phyloP scores from a whole-genome alignment of 2,888 invertebrate species.

The Chymomyza amoena region DNA sequence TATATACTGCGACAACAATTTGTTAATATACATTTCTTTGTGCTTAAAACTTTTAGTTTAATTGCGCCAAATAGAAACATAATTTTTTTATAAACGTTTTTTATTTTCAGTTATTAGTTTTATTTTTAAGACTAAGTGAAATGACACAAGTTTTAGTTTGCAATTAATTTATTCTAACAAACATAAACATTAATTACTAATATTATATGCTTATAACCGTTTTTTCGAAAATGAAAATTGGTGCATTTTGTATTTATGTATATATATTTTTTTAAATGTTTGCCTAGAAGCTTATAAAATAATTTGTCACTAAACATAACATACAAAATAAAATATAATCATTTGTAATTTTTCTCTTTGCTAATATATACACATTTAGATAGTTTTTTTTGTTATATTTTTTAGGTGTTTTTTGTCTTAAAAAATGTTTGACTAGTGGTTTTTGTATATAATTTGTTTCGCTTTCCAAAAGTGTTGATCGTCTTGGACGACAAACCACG shows the following conservation, averaged over 20 bases:
- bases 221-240: constrained; percentile 64
- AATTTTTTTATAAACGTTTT: neutral
- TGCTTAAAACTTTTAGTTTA: constrained; percentile 2
- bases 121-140: neutral
- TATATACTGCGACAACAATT: neutral
- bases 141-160: neutral
- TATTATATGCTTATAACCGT: constrained; percentile 19
- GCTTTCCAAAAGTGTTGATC: neutral
- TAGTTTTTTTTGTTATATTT: constrained; percentile 11
- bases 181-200: neutral
- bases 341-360: constrained; percentile 15
- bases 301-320: constrained; percentile 41
- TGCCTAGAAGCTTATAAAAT: constrained; percentile 31
- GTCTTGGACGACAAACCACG: constrained; percentile 18
- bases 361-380: constrained; percentile 48
- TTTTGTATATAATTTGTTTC: constrained; percentile 25
- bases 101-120: neutral
- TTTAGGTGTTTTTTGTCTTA: constrained; percentile 19
- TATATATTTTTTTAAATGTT: neutral
- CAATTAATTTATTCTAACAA: neutral
- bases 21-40: neutral
- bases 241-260: constrained; percentile 13
- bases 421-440: constrained; percentile 48
- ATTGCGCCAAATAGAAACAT: constrained; percentile 41
- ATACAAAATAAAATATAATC: constrained; percentile 35